Conservation (phyloP, 2,113 vertebrate species). For the Fulica atra region DNA sequence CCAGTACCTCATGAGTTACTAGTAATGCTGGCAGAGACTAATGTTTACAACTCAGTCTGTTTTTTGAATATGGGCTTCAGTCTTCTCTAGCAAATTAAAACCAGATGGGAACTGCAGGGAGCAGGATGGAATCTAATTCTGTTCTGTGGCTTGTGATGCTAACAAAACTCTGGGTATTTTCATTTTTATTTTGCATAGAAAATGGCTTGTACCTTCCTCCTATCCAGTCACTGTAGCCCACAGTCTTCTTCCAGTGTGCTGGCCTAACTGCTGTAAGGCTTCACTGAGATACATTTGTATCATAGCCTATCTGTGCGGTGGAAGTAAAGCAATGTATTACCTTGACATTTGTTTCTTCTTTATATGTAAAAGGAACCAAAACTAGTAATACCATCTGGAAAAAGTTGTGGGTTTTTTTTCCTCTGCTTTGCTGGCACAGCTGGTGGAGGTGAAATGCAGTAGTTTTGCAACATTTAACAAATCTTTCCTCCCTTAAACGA, state of each 20-base stretch:
- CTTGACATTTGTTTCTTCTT: no score
- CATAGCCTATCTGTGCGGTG: no score
- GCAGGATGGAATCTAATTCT: slow-evolving; percentile 42
- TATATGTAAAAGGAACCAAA: neutral
- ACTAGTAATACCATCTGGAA: neutral
- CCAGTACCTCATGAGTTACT: slow-evolving; percentile 15
- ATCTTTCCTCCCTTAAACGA: neutral
- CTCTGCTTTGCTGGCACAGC: neutral
- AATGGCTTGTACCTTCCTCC: neutral
- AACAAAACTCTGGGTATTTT: slow-evolving; percentile 22
- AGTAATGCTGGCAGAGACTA: neutral
- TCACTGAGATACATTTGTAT: neutral
- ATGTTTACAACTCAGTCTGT: slow-evolving; percentile 38
- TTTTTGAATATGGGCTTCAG: slow-evolving; percentile 37
- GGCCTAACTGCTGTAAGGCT: neutral
- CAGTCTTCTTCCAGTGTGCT: neutral
- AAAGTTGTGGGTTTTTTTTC: neutral
- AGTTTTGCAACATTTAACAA: neutral
- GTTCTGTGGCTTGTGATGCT: slow-evolving; percentile 22
- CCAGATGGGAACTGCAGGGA: slow-evolving; percentile 36
- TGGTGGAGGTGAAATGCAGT: neutral
- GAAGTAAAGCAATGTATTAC: neutral
- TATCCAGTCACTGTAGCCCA: neutral
- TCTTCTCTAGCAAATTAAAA: slow-evolving; percentile 43
- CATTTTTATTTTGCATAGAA: slow-evolving; percentile 7